phyloP scores from a whole-genome alignment of 2,113 vertebrate genomes.

The Heteronetta atricapilla region DNA sequence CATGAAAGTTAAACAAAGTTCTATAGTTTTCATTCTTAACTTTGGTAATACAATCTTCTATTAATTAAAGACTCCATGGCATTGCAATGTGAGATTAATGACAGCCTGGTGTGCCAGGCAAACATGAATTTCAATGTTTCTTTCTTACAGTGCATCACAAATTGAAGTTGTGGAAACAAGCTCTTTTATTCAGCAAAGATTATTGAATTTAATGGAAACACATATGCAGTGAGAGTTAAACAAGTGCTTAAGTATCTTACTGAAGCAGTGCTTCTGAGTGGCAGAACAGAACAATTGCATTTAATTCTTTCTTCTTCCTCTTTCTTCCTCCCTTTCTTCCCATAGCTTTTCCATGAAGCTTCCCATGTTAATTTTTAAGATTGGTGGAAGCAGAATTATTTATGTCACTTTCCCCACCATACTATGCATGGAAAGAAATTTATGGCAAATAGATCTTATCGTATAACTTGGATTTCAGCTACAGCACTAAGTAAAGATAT shows the following conservation, averaged over 20 bases:
- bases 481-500: not conserved
- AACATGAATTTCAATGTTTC: slow-evolving; percentile 48
- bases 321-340: not conserved
- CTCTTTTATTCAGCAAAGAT: slow-evolving; percentile 12
- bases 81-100: slow-evolving; percentile 36
- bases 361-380: not conserved
- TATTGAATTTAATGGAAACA: slow-evolving; percentile 41
- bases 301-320: not conserved
- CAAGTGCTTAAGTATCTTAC: not conserved
- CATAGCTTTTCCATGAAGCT: not conserved
- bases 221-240: slow-evolving; percentile 22
- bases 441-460: not conserved
- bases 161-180: slow-evolving; percentile 5
- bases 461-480: not conserved
- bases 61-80: slow-evolving; percentile 50
- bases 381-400: not conserved
- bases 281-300: not conserved
- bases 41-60: not conserved
- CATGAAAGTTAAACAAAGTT: slow-evolving; percentile 18
- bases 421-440: not conserved
- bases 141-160: slow-evolving; percentile 35
- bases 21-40: slow-evolving; percentile 19
- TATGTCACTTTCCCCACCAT: not conserved
- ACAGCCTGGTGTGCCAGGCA: slow-evolving; percentile 2
- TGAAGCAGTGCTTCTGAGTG: not conserved